Conservation (phyloP, 2,888 invertebrate genomes). For the Patella depressa region DNA sequence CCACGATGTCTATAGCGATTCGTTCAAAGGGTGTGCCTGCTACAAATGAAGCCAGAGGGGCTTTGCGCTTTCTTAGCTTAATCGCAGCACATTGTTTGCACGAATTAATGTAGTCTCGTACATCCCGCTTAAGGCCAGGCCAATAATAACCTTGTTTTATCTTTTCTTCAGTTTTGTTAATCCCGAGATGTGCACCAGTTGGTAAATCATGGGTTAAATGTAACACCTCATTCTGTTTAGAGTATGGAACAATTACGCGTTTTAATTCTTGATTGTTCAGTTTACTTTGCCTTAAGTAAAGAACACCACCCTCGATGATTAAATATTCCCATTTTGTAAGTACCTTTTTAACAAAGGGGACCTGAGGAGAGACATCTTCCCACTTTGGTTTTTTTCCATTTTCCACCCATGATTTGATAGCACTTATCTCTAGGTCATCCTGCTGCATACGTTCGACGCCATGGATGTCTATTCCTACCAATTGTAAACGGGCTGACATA, state of each 20-base stretch:
- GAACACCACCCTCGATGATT: background rate
- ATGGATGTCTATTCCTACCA: background rate
- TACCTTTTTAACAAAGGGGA: background rate
- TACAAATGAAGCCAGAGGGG: background rate
- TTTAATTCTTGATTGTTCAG: background rate
- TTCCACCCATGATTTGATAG: constrained; percentile 9
- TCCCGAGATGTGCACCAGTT: constrained; percentile 10
- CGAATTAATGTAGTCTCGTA: background rate
- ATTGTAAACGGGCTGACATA: background rate
- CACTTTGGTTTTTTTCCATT: background rate
- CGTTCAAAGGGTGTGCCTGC: constrained; percentile 27
- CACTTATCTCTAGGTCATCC: background rate
- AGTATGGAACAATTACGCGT: background rate
- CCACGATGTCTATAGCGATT: constrained; percentile 32
- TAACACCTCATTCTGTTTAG: background rate
- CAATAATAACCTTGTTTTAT: constrained; percentile 15
- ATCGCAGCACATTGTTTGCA: too few species aligned
- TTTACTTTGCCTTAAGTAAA: background rate
- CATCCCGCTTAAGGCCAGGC: constrained; percentile 19
- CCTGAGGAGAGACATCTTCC: background rate
- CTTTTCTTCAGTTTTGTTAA: background rate
- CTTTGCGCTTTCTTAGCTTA: too few species aligned
- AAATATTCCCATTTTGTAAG: background rate
- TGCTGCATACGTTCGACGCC: background rate
- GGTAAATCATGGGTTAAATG: background rate